A percentile compares a stretch with the other conserved stretches of the same genome.
Conservation (phyloP, 1,140 invertebrate genomes). For the Coptotermes formosanus region DNA sequence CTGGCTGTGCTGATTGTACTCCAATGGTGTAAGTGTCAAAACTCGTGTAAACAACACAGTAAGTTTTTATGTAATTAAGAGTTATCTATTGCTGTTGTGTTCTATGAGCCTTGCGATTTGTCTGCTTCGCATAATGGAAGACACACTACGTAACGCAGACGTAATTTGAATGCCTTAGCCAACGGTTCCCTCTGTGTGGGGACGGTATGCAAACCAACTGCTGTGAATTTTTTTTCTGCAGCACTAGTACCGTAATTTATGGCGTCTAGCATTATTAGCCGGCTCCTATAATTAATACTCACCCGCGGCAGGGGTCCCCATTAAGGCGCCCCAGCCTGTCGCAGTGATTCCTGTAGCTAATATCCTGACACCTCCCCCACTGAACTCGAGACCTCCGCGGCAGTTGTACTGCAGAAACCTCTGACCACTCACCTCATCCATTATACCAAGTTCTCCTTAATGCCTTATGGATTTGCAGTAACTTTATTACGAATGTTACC, state of each 20-base stretch:
- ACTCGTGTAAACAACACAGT: too few species aligned
- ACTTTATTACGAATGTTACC: background rate
- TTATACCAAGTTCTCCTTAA: background rate
- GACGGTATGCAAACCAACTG: background rate
- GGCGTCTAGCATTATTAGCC: constrained; percentile 24
- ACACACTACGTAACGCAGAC: background rate
- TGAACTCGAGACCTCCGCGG: background rate
- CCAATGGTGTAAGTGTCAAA: too few species aligned
- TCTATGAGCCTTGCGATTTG: background rate
- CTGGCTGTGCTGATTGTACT: too few species aligned
- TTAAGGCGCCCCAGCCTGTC: constrained; percentile 22
- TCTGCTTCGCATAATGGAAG: background rate
- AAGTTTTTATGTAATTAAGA: too few species aligned
- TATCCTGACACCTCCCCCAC: constrained; percentile 18
- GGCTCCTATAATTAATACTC: constrained; percentile 22
- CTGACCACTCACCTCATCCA: background rate
- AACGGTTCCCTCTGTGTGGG: background rate
- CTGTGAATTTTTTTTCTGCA: background rate
- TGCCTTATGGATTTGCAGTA: background rate
- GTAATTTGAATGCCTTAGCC: background rate
- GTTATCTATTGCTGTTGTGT: too few species aligned
- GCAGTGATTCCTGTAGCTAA: constrained; percentile 21
- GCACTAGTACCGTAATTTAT: constrained; percentile 2
- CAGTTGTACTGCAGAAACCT: constrained; percentile 5
- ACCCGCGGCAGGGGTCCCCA: background rate